Percentiles rank a stretch among this genome's conserved stretches.
Conservation (phyloP, 2,113 vertebrate species). For the Platichthys stellatus region DNA sequence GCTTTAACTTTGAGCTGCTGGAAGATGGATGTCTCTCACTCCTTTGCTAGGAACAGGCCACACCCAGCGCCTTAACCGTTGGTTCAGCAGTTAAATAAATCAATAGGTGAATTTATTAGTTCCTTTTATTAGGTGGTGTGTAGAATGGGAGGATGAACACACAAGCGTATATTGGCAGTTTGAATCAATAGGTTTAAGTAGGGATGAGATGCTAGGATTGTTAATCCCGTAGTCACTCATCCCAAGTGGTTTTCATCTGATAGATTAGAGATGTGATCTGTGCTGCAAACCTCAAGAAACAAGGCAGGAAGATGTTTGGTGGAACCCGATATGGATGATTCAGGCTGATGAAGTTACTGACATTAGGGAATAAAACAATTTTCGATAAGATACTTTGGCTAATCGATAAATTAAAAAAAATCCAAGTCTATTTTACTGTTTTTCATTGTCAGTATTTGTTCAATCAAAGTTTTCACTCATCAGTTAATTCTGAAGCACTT, state of each 20-base stretch:
- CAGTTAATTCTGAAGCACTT: too few species aligned
- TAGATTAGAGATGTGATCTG: neutral
- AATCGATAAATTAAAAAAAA: too few species aligned
- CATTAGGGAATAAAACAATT: too few species aligned
- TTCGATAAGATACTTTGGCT: too few species aligned
- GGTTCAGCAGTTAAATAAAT: conserved; percentile 2
- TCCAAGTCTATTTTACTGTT: too few species aligned
- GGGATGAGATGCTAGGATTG: neutral
- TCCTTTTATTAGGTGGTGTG: conserved; percentile 4
- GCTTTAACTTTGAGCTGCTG: neutral
- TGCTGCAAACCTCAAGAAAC: neutral
- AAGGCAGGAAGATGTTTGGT: neutral
- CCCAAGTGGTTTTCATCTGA: conserved; percentile 5
- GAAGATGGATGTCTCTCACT: neutral
- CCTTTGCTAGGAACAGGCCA: neutral
- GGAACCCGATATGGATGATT: too few species aligned
- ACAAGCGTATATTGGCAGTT: conserved; percentile 24
- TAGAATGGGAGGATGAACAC: conserved; percentile 14
- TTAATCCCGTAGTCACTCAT: conserved; percentile 13
- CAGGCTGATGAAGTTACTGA: too few species aligned
- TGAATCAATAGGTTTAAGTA: conserved; percentile 13
- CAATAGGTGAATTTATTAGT: conserved; percentile 14
- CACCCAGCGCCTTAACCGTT: neutral
- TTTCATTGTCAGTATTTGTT: too few species aligned
- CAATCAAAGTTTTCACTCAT: neutral